Evolutionary conservation across 2,113 vertebrate species (phyloP), one percentile per base, ranked within the genome.

Genomic region (Pao palembangensis): DNA sequence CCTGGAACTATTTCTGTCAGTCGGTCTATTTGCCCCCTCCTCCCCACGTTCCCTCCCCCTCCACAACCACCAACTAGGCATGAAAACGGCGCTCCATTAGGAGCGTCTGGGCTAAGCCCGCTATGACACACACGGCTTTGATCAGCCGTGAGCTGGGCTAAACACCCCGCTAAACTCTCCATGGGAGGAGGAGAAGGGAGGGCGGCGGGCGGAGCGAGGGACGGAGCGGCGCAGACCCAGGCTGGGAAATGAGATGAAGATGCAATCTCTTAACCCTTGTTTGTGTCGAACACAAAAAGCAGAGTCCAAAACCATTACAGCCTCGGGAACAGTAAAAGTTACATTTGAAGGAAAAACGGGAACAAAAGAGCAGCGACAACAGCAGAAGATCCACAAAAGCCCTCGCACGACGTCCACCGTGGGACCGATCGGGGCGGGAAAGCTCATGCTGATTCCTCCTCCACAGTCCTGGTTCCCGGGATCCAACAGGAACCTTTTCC

Each of bases 51-150:
- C 77, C 76, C 80, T 76, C 71, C 75, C 55, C 16, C 67, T 82
- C 82, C 85, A 47, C 4, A 47, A 85, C 85, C 82, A 86, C 84
- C 85, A 87, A 85, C 82, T 75, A 86, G 79, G 87, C 87, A 88
- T 88, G 87, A 88, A 87, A 88, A 88, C 76, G 75, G 52, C 50
- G 76, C 78, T 76, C 85, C 83, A 83, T 88, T 86, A 86, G 82
- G 76, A 84, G 80, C 62, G 80, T 55, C 79, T 61, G 77, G 69
- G 73, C 75, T 87, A 83, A 87, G 80, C 85, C 73, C 71, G 61
- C 66, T 71, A 81, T 83, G 85, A 88, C 87, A 86, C 76, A 78
- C 69, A 80, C 61, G 55, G 81, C 87, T 88, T 88, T 88, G 87
- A 88, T 88, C 87, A 86, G 61, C 78, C 77, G n/a, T 84, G 83